Evolutionary conservation across 2,113 vertebrate genomes (phyloP).

Genomic region (Antechinus stuartii): DNA sequence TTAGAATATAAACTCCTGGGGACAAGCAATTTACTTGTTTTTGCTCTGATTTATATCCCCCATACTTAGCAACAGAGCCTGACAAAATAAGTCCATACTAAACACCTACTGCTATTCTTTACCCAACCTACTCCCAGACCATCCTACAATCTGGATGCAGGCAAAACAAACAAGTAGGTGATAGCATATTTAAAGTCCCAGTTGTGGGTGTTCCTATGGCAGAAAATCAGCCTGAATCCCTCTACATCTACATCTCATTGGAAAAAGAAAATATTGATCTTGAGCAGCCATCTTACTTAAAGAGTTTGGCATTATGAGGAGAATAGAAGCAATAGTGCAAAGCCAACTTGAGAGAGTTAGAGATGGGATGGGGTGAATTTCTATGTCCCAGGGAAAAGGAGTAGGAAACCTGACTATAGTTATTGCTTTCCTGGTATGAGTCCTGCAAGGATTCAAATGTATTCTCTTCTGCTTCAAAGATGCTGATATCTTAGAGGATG

Average conservation of each 20-base stretch:
- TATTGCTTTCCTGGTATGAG: not conserved
- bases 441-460: not conserved
- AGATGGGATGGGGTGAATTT: not conserved
- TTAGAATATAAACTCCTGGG: not conserved
- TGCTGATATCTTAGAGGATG: not conserved
- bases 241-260: not conserved
- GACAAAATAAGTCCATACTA: not conserved
- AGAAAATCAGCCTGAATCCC: not conserved
- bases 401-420: not conserved
- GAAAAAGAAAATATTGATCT: not conserved
- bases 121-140: not conserved
- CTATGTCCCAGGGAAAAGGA: not conserved
- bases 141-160: not conserved
- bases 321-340: not conserved
- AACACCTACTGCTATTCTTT: not conserved
- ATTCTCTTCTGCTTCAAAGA: not conserved
- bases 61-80: not conserved
- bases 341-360: not conserved
- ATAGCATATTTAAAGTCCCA: not conserved
- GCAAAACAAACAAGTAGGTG: not conserved
- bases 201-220: not conserved
- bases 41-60: not conserved
- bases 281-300: not conserved
- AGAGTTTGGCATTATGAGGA: not conserved
- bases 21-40: not conserved